Evolutionary conservation across 2,888 invertebrate genomes (phyloP).

Genomic region (Hemithea aestivaria): DNA sequence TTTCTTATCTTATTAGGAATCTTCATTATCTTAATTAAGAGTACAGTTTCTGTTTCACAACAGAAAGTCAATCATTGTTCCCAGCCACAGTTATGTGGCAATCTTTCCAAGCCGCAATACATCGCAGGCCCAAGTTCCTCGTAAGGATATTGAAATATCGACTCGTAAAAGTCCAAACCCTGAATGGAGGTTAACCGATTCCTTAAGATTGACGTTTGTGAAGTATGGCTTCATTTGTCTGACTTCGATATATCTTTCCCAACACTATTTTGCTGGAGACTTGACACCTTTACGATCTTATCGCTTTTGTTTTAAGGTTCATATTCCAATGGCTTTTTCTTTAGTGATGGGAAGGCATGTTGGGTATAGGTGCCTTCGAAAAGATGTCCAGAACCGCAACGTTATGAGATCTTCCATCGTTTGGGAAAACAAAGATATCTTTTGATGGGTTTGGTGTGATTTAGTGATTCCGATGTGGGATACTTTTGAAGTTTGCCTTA

Average conservation of each 20-base stretch:
- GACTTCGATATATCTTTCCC: slow-evolving; percentile 66
- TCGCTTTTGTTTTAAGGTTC: slow-evolving; percentile 20
- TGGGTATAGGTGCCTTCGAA: slow-evolving; percentile 40
- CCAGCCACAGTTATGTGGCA: slow-evolving; percentile 1
- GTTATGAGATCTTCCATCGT: slow-evolving; percentile 64
- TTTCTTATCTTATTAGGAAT: too few species aligned
- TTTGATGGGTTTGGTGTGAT: slow-evolving; percentile 59
- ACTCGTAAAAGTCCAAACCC: slow-evolving; percentile 65
- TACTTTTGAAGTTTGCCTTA: slow-evolving; percentile 28
- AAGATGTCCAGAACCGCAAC: slow-evolving; percentile 62
- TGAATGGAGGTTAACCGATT: slow-evolving; percentile 63
- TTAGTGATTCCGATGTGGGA: slow-evolving; percentile 54
- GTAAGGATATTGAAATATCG: slow-evolving; percentile 78
- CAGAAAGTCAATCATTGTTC: too few species aligned
- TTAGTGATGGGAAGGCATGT: slow-evolving; percentile 12
- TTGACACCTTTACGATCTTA: slow-evolving; percentile 15
- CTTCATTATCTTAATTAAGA: too few species aligned
- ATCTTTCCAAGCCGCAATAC: slow-evolving; percentile 19
- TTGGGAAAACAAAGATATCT: slow-evolving; percentile 70
- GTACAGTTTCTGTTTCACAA: too few species aligned
- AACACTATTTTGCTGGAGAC: slow-evolving; percentile 25
- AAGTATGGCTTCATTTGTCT: slow-evolving; percentile 76
- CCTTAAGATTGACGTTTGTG: slow-evolving; percentile 59
- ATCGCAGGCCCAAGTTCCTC: slow-evolving; percentile 39
- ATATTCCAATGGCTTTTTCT: slow-evolving; percentile 15